phyloP scores from a whole-genome alignment of 2,888 invertebrate genomes.

The Dicycla oo region DNA sequence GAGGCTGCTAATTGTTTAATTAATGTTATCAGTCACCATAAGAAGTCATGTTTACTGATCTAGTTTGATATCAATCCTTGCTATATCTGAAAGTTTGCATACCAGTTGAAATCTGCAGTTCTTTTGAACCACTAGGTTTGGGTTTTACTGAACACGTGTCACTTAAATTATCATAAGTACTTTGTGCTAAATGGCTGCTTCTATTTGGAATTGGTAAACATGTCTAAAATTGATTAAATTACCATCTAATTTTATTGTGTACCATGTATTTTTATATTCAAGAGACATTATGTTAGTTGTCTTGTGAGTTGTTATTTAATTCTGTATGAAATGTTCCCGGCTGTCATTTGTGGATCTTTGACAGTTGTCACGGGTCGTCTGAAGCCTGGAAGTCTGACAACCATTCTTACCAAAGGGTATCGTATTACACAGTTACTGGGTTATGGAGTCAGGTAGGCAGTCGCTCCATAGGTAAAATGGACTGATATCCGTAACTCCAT shows the following conservation, averaged over 20 bases:
- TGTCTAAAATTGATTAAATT: not conserved
- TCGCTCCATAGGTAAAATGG: no score
- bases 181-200: conserved; percentile 31
- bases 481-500: no score
- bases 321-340: not conserved
- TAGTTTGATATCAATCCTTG: conserved; percentile 31
- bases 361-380: no score
- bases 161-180: conserved; percentile 13
- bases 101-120: conserved; percentile 14
- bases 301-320: not conserved
- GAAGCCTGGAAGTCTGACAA: no score
- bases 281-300: not conserved
- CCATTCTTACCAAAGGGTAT: no score
- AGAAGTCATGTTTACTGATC: conserved; percentile 58
- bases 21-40: conserved; percentile 57
- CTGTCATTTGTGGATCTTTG: no score
- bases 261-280: not conserved
- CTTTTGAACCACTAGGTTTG: not conserved
- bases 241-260: not conserved
- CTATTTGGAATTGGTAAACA: conserved; percentile 39
- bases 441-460: no score
- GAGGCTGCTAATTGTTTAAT: conserved; percentile 35
- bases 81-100: conserved; percentile 19
- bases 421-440: no score
- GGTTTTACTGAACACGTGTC: not conserved